These are phyloP conservation scores for Salvelinus fontinalis DNA, from an alignment of 2,113 vertebrate genomes.

Conservation along the genomic window DNA sequence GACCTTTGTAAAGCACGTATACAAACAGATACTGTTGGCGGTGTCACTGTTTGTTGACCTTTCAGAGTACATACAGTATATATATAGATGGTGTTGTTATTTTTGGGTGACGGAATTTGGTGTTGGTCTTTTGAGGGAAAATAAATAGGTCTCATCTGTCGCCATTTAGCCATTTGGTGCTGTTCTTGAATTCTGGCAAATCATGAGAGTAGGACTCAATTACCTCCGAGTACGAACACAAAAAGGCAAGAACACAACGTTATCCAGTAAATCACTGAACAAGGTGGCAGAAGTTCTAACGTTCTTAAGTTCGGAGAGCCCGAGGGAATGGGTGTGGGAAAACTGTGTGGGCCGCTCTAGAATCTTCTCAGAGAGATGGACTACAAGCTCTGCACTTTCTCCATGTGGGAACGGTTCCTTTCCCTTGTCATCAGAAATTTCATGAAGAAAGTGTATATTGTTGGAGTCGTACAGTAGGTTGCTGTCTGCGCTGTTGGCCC, in stretches of 20 bases:
- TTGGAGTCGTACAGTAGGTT: slow-evolving; percentile 44
- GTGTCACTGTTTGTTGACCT: slow-evolving; percentile 25
- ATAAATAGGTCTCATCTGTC: slow-evolving; percentile 32
- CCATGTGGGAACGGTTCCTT: slow-evolving; percentile 50
- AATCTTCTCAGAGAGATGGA: slow-evolving; percentile 67
- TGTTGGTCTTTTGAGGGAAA: slow-evolving; percentile 44
- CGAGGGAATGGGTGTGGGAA: slow-evolving; percentile 55
- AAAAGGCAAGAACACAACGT: slow-evolving; percentile 42
- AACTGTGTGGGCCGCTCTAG: slow-evolving; percentile 65
- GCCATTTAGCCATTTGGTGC: slow-evolving; percentile 31
- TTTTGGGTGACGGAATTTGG: slow-evolving; percentile 46
- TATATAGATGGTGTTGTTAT: not conserved
- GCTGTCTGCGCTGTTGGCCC: no score
- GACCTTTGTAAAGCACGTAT: slow-evolving; percentile 39
- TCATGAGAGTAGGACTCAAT: slow-evolving; percentile 38
- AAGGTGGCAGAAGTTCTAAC: slow-evolving; percentile 44
- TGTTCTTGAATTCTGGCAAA: slow-evolving; percentile 40
- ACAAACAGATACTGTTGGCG: slow-evolving; percentile 15
- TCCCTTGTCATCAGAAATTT: slow-evolving; percentile 28
- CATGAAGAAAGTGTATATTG: slow-evolving; percentile 6
- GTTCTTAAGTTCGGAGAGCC: slow-evolving; percentile 50
- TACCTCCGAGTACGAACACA: slow-evolving; percentile 39
- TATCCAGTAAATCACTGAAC: slow-evolving; percentile 52
- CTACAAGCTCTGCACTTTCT: slow-evolving; percentile 36
- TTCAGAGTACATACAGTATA: not conserved